Evolutionary conservation across 2,113 vertebrate genomes (phyloP).

Genomic region (Numida meleagris): DNA sequence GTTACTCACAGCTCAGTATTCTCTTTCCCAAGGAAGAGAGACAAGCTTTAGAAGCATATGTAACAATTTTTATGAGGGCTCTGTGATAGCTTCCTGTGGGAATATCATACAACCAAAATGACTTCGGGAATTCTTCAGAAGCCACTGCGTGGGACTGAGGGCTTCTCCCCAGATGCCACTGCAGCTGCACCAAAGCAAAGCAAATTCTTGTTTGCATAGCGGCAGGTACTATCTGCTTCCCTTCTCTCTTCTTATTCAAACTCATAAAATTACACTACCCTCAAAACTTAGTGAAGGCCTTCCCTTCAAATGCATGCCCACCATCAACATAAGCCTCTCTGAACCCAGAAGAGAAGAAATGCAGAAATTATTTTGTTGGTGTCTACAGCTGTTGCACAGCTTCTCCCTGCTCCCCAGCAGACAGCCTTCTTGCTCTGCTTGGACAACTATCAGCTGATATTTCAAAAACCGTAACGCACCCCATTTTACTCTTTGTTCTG

Average conservation of each 20-base stretch:
- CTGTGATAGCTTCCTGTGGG: neutral
- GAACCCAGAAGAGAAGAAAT: neutral
- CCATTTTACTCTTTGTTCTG: neutral
- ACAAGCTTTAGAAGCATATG: neutral
- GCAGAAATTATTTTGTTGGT: neutral
- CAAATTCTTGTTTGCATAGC: neutral
- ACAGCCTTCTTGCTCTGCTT: neutral
- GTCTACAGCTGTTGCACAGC: rapidly evolving
- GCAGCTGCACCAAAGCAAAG: neutral
- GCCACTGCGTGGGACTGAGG: neutral
- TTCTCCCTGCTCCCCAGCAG: neutral
- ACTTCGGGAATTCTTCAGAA: neutral
- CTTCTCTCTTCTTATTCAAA: neutral
- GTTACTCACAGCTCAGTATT: neutral
- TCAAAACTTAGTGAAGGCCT: neutral
- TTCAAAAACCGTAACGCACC: neutral
- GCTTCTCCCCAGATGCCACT: neutral
- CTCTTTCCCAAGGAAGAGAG: rapidly evolving
- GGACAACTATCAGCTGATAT: neutral
- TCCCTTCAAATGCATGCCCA: neutral
- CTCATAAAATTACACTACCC: neutral
- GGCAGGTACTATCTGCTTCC: neutral
- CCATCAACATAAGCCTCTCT: neutral
- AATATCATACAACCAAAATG: neutral
- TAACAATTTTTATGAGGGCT: neutral